phyloP scores from a whole-genome alignment of 2,888 invertebrate genomes.

The Melanargia galathea region DNA sequence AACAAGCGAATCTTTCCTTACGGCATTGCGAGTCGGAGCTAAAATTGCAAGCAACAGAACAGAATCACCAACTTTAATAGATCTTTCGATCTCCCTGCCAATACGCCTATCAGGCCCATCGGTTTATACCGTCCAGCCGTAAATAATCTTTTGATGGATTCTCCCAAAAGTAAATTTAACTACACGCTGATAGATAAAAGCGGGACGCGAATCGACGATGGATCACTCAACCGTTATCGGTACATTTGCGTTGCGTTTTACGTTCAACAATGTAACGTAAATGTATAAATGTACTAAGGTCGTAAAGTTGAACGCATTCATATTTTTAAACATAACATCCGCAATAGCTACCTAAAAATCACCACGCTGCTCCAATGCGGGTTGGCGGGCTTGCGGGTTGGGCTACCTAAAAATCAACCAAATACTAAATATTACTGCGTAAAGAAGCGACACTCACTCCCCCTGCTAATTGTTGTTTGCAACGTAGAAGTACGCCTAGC shows the following conservation, averaged over 20 bases:
- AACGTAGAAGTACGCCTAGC: no score
- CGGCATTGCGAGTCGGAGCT: no score
- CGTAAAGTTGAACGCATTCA: neutral
- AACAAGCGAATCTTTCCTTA: no score
- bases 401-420: no score
- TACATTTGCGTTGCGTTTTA: constrained; percentile 9
- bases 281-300: constrained; percentile 1
- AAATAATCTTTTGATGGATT: constrained; percentile 32
- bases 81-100: constrained; percentile 25
- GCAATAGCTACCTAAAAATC: neutral
- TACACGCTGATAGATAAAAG: constrained; percentile 30
- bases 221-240: constrained; percentile 10
- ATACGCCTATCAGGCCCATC: constrained; percentile 32
- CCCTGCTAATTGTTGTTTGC: no score
- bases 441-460: no score
- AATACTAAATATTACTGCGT: no score
- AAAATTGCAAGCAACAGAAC: neutral
- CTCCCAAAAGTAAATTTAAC: constrained; percentile 34
- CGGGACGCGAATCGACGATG: constrained; percentile 7
- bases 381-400: no score
- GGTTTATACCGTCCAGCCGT: constrained; percentile 27
- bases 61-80: constrained; percentile 15
- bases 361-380: no score
- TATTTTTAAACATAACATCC: neutral
- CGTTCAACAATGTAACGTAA: constrained; percentile 4